Base-by-base conservation (phyloP, 2,113 vertebrate genomes). In the Poeciliopsis occidentalis region DNA sequence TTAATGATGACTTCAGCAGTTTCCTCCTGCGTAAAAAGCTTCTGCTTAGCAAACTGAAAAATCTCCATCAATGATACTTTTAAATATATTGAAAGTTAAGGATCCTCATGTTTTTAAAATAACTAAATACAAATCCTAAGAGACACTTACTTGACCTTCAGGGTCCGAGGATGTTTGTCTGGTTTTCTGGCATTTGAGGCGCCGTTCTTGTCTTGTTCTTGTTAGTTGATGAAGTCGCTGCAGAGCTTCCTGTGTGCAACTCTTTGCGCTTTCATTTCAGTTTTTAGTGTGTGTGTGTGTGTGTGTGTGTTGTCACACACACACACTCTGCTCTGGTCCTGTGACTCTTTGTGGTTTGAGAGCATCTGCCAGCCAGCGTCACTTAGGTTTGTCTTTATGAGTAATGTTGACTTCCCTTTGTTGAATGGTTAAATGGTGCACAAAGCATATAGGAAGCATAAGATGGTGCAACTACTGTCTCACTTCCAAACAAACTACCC, bases 281-380 rank as follows among this genome's bases (percentile, higher is more conserved):
- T 47, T 41, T 3, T 22, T 5, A 51, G 57, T 8, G 61, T 7
- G 22, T 70, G 67, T 71, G 61, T 67, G 26, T 66, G 61, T 7
- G 24, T 70, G 67, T 71, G 69, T 8, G 13, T 70, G 64, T 69
- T 71, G 30, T 66, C 12, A 26, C 29, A 12, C 41, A n/a, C n/a
- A n/a, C n/a, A n/a, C n/a, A n/a, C n/a, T n/a, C 70, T 51, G 54
- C 57, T 84, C 26, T 63, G 41, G 65, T 84, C 79, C 64, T 81
- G 71, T 87, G 87, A 85, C 85, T 57, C 19, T 12, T 6, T 85
- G 75, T 69, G 82, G 78, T 89, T 78, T 24, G 65, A 70, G 2
- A 64, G 26, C 34, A 11, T 26, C 67, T 82, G 72, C 68, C 66
- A 71, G 8, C 64, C 57, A 67, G n/a, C 1, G 4, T 26, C 6